Percentiles rank a stretch among this genome's conserved stretches.
Conservation (phyloP, 2,797 vertebrate species). For the Halcyon badia region DNA sequence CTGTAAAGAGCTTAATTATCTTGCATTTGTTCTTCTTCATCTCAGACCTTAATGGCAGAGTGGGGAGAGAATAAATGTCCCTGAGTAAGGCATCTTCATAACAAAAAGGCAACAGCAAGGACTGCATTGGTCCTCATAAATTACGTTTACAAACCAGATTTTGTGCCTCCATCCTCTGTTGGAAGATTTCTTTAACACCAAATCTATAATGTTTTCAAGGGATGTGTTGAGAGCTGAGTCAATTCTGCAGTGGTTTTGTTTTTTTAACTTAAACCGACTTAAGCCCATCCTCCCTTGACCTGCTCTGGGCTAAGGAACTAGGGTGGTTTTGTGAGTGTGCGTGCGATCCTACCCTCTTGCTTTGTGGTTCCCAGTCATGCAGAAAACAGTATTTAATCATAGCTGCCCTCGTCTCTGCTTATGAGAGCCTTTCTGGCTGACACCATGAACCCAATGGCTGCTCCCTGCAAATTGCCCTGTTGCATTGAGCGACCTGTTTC, state of each 20-base stretch:
- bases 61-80: background rate
- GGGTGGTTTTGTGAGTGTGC: background rate
- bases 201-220: background rate
- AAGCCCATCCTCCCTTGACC: background rate
- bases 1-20: constrained; percentile 25
- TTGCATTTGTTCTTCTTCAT: constrained; percentile 11
- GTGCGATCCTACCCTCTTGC: background rate
- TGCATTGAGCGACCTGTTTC: background rate
- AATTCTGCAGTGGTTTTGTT: background rate
- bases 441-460: background rate
- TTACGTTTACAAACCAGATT: constrained; percentile 23
- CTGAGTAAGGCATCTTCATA: background rate
- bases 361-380: background rate
- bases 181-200: background rate
- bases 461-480: background rate
- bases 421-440: background rate
- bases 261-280: background rate
- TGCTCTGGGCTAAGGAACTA: background rate
- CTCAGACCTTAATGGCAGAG: background rate
- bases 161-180: background rate
- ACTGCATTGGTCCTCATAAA: background rate
- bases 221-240: background rate
- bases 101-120: background rate
- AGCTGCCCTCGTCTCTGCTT: background rate
- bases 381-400: constrained; percentile 6